Evolutionary conservation across 2,888 invertebrate species (phyloP), one percentile per base, ranked within the genome.

Genomic region (Euzetes globulus): DNA sequence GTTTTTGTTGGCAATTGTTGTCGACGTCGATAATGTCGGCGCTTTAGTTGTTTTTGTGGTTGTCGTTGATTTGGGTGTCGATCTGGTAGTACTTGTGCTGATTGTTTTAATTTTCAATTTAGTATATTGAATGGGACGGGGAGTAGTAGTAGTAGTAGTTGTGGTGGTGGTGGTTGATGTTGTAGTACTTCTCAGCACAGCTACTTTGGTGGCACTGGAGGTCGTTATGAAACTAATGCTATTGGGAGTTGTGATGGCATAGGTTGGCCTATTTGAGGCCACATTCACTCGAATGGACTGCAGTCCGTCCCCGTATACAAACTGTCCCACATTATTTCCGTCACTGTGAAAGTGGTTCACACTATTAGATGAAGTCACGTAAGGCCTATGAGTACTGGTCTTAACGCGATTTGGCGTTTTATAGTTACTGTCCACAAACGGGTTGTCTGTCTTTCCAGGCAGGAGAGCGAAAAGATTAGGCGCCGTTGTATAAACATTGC

Each of bases 281-380:
- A 50, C 63, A 77, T 75, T 77, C 47, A 78, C 75, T 76, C 68
- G 78, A 19, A 65, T 37, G 19, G 73, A 77, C 45, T 75, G 77
- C 15, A 74, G 71, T 17, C 77, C 77, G 52, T 78, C 78, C 6
- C 70, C 77, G 3, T 77, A 77, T 63, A 75, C 75, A 17, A 77
- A 77, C 25, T 73, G 68, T 13, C 77, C 76, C 37, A 50, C 75
- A 41, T 70, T 11, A 27, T 41, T 47, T 4, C 5, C 6, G 25
- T 47, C 25, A 9, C 9, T 5, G 47, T 19, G 70, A 70, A 37
- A 25, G 25, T 70, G 45, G 22, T 65, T 65, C 41, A 17, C 37
- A 47, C 27, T 70, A 25, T 47, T 27, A n/a, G 33, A 2, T 22
- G 65, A 65, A 19, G 41, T 41, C 11, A 65, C 22, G 33, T 65